Evolutionary conservation across 2,888 invertebrate species (phyloP), one percentile per base, ranked within the genome.

Genomic region (Amiota minor): DNA sequence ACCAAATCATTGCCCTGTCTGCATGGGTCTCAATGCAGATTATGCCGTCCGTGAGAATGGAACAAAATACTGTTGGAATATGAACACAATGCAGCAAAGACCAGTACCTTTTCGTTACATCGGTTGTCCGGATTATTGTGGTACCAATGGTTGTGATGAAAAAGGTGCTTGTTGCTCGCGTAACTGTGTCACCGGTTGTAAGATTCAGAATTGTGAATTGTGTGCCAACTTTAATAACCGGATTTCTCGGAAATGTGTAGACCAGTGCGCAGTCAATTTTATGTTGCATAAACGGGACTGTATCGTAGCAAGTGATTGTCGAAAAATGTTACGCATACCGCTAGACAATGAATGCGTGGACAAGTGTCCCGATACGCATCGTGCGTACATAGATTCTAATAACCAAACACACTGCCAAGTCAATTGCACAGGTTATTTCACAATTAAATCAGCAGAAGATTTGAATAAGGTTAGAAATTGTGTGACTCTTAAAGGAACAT

Each of bases 181-280:
- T 20, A 91, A 92, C 76, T 98, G 98, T 89, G 89, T 97, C 6
- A 82, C 79, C 45, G 97, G 97, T 55, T 97, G 97, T 67, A 98
- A 97, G 88, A 90, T 89, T 47, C 93, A 93, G 1, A 89, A 91
- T 9, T 90, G 91, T 6, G 88, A 90, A 0, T 75, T 88, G 4
- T 88, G 88, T 49, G 81, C 78, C 35, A 83, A 79, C 53, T 81
- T 74, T 18, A 71, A 75, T 11, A 89, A 53, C 0, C 74, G 70
- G 9, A 75, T 71, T 82, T 91, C 75, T 0, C 73, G 74, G 0
- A 72, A 72, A 9, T 88, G 88, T 69, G 78, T 86, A 35, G 80
- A 86, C 56, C 74, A 3, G 9, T 88, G 88, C 65, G 64, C 81
- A 12, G 50, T 71, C n/a, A 80, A 75, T 69, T 84, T 80, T 70